Evolutionary conservation across 2,888 invertebrate species (phyloP), one percentile per base, ranked within the genome.

Genomic region (Arenicola marina): DNA sequence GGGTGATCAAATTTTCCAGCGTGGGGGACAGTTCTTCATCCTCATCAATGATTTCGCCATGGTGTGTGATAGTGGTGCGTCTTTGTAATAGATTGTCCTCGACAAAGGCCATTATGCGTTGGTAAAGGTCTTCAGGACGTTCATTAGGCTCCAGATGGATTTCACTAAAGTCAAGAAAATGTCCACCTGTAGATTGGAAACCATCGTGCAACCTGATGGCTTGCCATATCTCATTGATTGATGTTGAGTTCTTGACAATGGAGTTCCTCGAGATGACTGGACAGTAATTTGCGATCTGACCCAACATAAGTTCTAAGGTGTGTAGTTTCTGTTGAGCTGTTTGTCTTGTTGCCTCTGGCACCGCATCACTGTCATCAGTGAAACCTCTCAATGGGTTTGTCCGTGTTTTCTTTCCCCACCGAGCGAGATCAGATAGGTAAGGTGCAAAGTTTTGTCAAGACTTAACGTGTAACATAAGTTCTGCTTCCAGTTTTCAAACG

Each of bases 161-260:
- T 26, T 59, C 48, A 2, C 62, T 56, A 24, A 70, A 67, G 56
- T 71, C 65, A 1, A 71, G 11, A 44, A 74, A 73, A 29, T 68
- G 70, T 0, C 57, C 32, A 4, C 73, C 69, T 3, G 73, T 69
- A 2, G 68, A 63, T 51, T 75, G 73, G 43, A 75, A 73, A 0
- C 73, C 73, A 65, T 61, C 69, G 45, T 75, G 69, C n/a, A 65
- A 38, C 0, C 71, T 57, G 18, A 73, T 71, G 3, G 64, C 44
- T 46, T 64, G 62, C 65, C 62, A 65, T 18, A 65, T 63, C 18
- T 26, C 15, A 21, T 3, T 31, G 15, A 63, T 4, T 18, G 31
- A 32, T n/a, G 55, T 63, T 4, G 51, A 51, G 21, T 43, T 46
- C 33, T 48, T 58, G 4, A 65, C 54, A 28, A 65, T 63, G 11